Percentiles rank a stretch among this genome's conserved stretches.
Conservation (phyloP, 2,113 vertebrate genomes). For the Suricata suricatta region DNA sequence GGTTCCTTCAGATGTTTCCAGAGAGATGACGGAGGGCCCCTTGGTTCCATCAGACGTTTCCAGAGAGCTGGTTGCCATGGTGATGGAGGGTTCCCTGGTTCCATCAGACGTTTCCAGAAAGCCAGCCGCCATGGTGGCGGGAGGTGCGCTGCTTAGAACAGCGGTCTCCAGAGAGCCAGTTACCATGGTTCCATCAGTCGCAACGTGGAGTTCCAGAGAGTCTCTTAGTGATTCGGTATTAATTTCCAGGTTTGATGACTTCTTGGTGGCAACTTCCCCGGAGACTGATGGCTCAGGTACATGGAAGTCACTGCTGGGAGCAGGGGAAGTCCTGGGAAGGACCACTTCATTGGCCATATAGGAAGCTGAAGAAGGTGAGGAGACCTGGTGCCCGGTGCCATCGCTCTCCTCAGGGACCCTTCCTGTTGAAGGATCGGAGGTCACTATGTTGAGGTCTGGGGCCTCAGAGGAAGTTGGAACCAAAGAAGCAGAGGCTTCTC, state of each 20-base stretch:
- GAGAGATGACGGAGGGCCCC: neutral
- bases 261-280: neutral
- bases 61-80: neutral
- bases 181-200: neutral
- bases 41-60: neutral
- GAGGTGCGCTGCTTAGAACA: accelerated
- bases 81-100: accelerated
- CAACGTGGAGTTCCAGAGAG: neutral
- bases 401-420: accelerated
- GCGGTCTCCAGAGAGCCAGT: neutral
- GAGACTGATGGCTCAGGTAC: neutral
- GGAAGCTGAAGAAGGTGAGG: neutral
- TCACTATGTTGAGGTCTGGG: accelerated
- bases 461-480: accelerated
- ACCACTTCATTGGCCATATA: accelerated
- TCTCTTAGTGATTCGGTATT: neutral
- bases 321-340: neutral
- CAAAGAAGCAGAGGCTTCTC: accelerated
- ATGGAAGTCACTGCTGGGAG: accelerated
- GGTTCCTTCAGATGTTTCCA: neutral
- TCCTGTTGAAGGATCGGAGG: accelerated
- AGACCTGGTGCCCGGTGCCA: accelerated
- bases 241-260: neutral
- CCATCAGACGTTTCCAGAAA: neutral
- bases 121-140: accelerated